Percentiles rank a stretch among this genome's conserved stretches.
Evolutionary conservation across 2,888 invertebrate species (phyloP).

Genomic region (Maniola hyperantus): DNA sequence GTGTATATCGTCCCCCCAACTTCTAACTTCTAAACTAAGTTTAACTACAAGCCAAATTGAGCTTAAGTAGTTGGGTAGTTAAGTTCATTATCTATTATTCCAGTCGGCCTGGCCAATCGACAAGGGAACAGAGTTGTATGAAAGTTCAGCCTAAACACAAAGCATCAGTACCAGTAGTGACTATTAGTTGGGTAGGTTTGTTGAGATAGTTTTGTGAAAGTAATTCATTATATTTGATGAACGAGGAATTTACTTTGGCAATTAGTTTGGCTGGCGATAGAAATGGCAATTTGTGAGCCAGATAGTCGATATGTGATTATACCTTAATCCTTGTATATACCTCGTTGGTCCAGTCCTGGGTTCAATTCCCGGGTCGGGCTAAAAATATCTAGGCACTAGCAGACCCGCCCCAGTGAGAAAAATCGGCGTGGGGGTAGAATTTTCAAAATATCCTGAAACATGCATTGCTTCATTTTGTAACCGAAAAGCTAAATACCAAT

Average conservation of each 20-base stretch:
- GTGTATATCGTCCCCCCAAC: slow-evolving; percentile 22
- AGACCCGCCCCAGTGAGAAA: too few relatives aligned
- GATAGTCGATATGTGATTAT: too few relatives aligned
- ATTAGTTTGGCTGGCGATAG: background rate
- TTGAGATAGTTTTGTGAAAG: slow-evolving; percentile 15
- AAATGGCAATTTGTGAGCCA: background rate
- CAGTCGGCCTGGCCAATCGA: slow-evolving; percentile 16
- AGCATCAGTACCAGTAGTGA: slow-evolving; percentile 22
- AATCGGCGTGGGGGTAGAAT: too few relatives aligned
- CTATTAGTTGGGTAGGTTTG: slow-evolving; percentile 14
- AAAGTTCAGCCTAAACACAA: slow-evolving; percentile 23
- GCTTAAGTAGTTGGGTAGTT: slow-evolving; percentile 17
- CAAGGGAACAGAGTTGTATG: slow-evolving; percentile 28
- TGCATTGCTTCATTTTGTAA: too few relatives aligned
- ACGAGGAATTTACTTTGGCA: slow-evolving; percentile 10
- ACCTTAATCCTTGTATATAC: too few relatives aligned
- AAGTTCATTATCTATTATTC: slow-evolving; percentile 27
- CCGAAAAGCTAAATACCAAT: too few relatives aligned
- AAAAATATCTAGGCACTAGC: too few relatives aligned
- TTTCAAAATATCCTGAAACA: too few relatives aligned
- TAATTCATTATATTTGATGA: slow-evolving; percentile 19
- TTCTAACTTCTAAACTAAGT: slow-evolving; percentile 16
- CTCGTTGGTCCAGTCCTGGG: too few relatives aligned
- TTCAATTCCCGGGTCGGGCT: too few relatives aligned
- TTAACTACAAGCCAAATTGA: slow-evolving; percentile 21